Evolutionary conservation across 2,888 invertebrate genomes (phyloP), one percentile per base, ranked within the genome.

Genomic region (Byasa hedistus): DNA sequence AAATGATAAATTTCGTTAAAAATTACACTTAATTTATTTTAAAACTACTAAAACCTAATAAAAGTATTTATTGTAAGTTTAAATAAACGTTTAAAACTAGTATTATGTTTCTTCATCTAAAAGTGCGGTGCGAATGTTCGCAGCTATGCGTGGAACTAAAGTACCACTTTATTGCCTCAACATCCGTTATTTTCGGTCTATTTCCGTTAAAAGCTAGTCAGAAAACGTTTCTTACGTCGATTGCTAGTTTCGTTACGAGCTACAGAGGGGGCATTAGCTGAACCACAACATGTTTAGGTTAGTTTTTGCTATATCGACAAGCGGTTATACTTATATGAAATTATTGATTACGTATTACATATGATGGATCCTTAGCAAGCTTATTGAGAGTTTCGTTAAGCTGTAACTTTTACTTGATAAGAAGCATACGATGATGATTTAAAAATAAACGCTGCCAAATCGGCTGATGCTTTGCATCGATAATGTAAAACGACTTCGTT

Each of bases 131-230:
- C 36, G n/a, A 48, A 48, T 32, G 52, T 23, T 23, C 24, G 55
- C 22, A 57, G 51, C 58, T 58, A 44, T 52, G 68, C 56, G 21
- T 39, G 58, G 57, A 65, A 69, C 67, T 63, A 61, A 70, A 71
- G 68, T 71, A 66, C 68, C 65, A 72, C 67, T 76, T 77, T 79
- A 76, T 75, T 76, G 72, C 73, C 74, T 72, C 73, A 73, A 80
- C 86, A 84, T 87, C 85, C 84, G 87, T 77, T 77, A 78, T 71
- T 69, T 71, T 74, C 76, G 76, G 79, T 79, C 76, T 77, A 72
- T 79, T 79, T 71, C 67, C 66, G 77, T 76, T 75, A 70, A 72
- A 70, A 61, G 69, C 66, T 69, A 71, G 69, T 68, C 64, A 69
- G 69, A 63, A 69, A 70, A 70, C 68, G 62, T 66, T 72, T 68